Evolutionary conservation across 2,113 vertebrate genomes (phyloP), one percentile per base, ranked within the genome.

Genomic region (Syngnathus typhle): DNA sequence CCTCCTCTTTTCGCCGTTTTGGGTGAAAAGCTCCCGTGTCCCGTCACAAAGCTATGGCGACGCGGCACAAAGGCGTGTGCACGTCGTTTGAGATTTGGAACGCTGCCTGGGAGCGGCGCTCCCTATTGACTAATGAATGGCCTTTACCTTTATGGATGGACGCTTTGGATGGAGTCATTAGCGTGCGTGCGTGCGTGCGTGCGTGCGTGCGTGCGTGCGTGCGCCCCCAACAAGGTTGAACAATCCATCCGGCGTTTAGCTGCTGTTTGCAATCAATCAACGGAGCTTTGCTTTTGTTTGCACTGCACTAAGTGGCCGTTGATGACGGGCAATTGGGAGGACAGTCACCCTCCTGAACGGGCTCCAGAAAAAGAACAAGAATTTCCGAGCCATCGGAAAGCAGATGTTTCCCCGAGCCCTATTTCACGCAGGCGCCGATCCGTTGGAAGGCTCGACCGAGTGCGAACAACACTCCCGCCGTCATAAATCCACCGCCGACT

Each of bases 91-190:
- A 66, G 70, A 88, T 76, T 80, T 83, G 73, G 74, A 63, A 23
- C 80, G 88, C 84, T 80, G 83, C 84, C 72, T 68, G 67, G 69
- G 62, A 71, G 67, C 69, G 32, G 59, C 65, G 74, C 51, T 68
- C 73, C 82, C 77, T 66, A 77, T 84, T 83, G 27, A 32, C 27
- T 82, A 76, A 85, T 85, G 76, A 75, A 54, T 73, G 15, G 43
- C 65, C 55, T 82, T 70, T 82, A 80, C 86, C 84, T 85, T 89
- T 81, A 84, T 85, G 82, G 84, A 84, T 85, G 86, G 82, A 79
- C 67, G 76, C 70, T 77, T 75, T 77, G 63, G 54, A 75, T 82
- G 56, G 55, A 61, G 69, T 79, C 80, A 83, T 86, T 83, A 78
- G 62, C 63, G 21, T 41, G 51, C 69, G 81, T 78, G 27, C 27